Evolutionary conservation across 1,140 invertebrate species (phyloP).

Genomic region (Panulirus ornatus): DNA sequence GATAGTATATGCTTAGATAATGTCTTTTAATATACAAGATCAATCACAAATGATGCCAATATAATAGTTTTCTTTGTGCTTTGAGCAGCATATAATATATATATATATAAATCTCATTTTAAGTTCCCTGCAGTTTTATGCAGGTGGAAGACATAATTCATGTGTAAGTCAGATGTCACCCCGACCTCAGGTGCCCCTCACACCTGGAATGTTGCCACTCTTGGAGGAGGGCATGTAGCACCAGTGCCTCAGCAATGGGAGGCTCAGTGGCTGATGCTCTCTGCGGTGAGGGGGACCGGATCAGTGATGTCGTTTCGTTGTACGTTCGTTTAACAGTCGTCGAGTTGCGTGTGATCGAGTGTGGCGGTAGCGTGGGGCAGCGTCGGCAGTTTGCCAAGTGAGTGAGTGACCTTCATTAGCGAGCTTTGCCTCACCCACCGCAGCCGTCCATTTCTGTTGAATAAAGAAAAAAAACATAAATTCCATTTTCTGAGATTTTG

Average conservation of each 20-base stretch:
- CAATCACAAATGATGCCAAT: constrained; percentile 40
- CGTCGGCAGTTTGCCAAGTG: constrained; percentile 25
- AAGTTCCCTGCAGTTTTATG: background rate
- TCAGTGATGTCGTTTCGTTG: constrained; percentile 63
- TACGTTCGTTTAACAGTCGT: constrained; percentile 50
- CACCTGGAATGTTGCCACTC: constrained; percentile 17
- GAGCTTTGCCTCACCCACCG: constrained; percentile 61
- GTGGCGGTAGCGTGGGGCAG: constrained; percentile 67
- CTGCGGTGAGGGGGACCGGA: constrained; percentile 44
- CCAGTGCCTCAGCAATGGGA: background rate
- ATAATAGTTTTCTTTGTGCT: constrained; percentile 17
- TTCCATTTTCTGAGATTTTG: too few species aligned
- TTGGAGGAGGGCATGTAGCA: background rate
- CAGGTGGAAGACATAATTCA: constrained; percentile 18
- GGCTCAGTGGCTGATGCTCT: background rate
- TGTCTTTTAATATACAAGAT: constrained; percentile 56
- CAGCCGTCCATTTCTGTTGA: constrained; percentile 50
- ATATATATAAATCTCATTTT: constrained; percentile 15
- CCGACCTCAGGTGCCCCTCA: constrained; percentile 39
- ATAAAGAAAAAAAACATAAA: too few species aligned
- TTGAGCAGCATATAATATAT: background rate
- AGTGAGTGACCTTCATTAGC: constrained; percentile 46
- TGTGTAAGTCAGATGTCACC: constrained; percentile 43
- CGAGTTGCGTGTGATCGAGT: constrained; percentile 64
- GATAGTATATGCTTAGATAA: constrained; percentile 44